These are phyloP conservation scores for Chrysopilus asiliformis DNA, from an alignment of 2,888 invertebrate species.

Conservation along the genomic window DNA sequence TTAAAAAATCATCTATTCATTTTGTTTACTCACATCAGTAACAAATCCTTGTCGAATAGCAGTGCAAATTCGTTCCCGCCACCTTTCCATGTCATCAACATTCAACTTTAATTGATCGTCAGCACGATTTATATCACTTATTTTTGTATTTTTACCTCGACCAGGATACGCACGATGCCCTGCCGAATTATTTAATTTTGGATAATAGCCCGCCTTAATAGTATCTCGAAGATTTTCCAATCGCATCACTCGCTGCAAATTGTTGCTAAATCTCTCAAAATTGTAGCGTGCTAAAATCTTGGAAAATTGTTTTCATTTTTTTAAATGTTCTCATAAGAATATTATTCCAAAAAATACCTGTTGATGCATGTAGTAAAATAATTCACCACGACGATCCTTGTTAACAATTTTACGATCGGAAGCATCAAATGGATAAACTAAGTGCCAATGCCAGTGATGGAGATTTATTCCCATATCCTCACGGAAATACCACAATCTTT, in stretches of 20 bases:
- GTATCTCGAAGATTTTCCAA: slow-evolving; percentile 49
- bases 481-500: slow-evolving; percentile 48
- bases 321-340: too few relatives aligned
- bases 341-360: too few relatives aligned
- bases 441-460: slow-evolving; percentile 46
- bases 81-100: slow-evolving; percentile 52
- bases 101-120: slow-evolving; percentile 47
- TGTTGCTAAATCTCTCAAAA: slow-evolving; percentile 55
- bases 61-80: slow-evolving; percentile 54
- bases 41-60: slow-evolving; percentile 49
- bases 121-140: slow-evolving; percentile 49
- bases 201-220: slow-evolving; percentile 63
- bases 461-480: slow-evolving; percentile 41
- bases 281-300: slow-evolving; percentile 48
- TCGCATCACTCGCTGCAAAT: slow-evolving; percentile 44
- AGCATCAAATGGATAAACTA: slow-evolving; percentile 63
- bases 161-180: slow-evolving; percentile 59
- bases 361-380: slow-evolving; percentile 67
- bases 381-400: slow-evolving; percentile 63
- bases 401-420: slow-evolving; percentile 42
- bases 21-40: slow-evolving; percentile 37
- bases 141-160: slow-evolving; percentile 40
- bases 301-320: too few relatives aligned
- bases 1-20: too few relatives aligned
- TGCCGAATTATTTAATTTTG: slow-evolving; percentile 60